Evolutionary conservation across 2,113 vertebrate species (phyloP).

Genomic region (Chitala chitala): DNA sequence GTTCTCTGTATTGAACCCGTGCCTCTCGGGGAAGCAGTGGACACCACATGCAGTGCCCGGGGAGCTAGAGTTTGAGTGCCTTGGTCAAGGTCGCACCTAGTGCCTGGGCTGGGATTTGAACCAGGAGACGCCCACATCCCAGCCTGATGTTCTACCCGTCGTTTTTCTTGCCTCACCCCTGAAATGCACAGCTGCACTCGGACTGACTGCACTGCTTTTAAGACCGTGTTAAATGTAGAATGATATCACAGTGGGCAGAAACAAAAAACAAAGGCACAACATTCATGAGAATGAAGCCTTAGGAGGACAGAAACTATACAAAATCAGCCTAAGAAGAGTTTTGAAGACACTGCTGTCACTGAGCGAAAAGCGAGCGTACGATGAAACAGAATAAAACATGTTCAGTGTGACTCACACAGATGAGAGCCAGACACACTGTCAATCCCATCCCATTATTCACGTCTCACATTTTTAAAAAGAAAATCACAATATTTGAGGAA

Average conservation of each 20-base stretch:
- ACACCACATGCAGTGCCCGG: too few species aligned
- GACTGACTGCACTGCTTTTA: too few species aligned
- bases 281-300: background rate
- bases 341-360: slow-evolving; percentile 14
- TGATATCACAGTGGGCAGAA: background rate
- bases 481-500: slow-evolving; percentile 9
- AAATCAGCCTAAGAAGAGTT: slow-evolving; percentile 6
- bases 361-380: background rate
- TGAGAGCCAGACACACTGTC: background rate
- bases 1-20: too few species aligned
- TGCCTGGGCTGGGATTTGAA: too few species aligned
- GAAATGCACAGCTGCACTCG: too few species aligned
- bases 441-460: slow-evolving; percentile 13
- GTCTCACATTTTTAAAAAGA: slow-evolving; percentile 14
- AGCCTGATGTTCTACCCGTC: too few species aligned
- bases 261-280: background rate
- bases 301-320: background rate
- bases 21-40: too few species aligned
- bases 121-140: too few species aligned
- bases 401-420: background rate
- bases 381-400: slow-evolving; percentile 30
- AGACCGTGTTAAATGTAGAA: too few species aligned
- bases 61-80: too few species aligned
- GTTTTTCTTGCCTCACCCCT: too few species aligned
- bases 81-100: too few species aligned